Base-by-base conservation (phyloP, 2,113 vertebrate genomes). In the Megaceryle torquata region DNA sequence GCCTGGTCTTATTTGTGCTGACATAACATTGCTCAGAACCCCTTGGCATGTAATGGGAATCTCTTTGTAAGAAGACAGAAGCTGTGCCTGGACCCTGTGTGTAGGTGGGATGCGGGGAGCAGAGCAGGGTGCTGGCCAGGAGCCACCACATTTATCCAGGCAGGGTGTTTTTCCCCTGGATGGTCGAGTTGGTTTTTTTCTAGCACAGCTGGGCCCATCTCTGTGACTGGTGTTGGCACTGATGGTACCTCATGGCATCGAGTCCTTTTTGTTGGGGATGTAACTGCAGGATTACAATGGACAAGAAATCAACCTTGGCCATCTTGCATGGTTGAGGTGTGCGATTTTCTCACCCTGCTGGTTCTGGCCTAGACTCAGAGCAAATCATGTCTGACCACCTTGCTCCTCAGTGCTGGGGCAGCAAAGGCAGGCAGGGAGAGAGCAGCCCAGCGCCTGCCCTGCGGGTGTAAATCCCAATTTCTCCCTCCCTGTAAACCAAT, bases 361-460 rank as follows among this genome's bases (percentile, higher is more conserved):
- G 35, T 37, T 85, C 79, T 59, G 41, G 6, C 26, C 46, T 70
- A 26, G 41, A 29, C 44, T 75, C 0, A 1, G 21, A 84, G 31
- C 16, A 78, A 82, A 82, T 51, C 18, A 4, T 16, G 37, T 67
- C 25, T 6, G 10, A 22, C 35, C 0, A 0, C 29, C 29, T 61
- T 0, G 0, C 29, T 83, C 21, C 22, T 70, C 0, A 0, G n/a
- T 46, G 53, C 33, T 3, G 0, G 4, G 10, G 59, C 79, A 74
- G 54, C 51, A 29, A 63, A 59, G 31, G 17, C 50, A 29, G 17
- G 31, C 37, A 48, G 48, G 39, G 43, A 28, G 4, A 43, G 31
- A 19, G 17, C 33, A 61, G 29, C 60, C 44, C 4, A 1, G 56
- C 82, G 51, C 56, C 9, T 2, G 16, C 56, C 4, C 11, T 51